Conservation (phyloP, 2,113 vertebrate species). For the Ceyx cyanopectus region DNA sequence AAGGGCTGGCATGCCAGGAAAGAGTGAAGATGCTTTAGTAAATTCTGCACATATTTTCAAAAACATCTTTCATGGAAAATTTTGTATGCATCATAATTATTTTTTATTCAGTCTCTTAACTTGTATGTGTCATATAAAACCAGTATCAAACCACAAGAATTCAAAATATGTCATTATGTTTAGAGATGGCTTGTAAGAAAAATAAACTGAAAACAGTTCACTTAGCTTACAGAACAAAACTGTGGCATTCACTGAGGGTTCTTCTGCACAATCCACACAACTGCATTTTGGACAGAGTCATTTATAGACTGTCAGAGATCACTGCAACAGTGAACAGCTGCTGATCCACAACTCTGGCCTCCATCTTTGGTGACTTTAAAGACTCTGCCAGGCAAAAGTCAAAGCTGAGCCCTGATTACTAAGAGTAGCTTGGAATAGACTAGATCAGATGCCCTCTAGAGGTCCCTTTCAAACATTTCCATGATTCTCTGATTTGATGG, state of each 20-base stretch:
- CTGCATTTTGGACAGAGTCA: not conserved
- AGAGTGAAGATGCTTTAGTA: not conserved
- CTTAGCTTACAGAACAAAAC: not conserved
- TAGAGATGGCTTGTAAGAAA: not conserved
- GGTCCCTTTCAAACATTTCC: not conserved
- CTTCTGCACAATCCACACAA: not conserved
- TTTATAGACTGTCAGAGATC: not conserved
- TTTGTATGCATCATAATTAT: fast-evolving
- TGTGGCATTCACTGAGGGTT: not conserved
- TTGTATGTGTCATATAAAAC: not conserved
- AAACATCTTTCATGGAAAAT: not conserved
- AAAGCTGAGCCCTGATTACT: not conserved
- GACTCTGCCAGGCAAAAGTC: not conserved
- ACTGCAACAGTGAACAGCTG: not conserved
- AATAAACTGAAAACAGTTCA: not conserved
- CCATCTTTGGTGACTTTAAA: not conserved
- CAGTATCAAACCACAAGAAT: not conserved
- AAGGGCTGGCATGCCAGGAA: not conserved
- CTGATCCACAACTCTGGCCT: not conserved
- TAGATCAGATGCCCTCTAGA: not conserved
- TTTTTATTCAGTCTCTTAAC: not conserved
- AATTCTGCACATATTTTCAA: not conserved
- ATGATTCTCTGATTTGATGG: not conserved
- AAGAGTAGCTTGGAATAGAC: not conserved
- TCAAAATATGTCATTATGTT: not conserved